phyloP scores from a whole-genome alignment of 2,797 vertebrate genomes.

The Falco peregrinus region DNA sequence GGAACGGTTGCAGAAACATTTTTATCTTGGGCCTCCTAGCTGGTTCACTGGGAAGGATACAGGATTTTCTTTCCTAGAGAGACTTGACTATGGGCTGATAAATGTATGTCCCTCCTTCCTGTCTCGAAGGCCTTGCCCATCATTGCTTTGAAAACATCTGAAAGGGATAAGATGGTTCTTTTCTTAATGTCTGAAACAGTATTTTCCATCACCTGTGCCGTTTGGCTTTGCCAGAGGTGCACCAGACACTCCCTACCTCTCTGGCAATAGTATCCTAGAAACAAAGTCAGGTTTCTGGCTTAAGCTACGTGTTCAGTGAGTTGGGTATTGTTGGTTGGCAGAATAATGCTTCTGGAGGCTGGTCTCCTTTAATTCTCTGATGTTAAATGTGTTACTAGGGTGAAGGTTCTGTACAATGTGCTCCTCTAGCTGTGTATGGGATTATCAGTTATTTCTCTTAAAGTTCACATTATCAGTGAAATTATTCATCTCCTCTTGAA shows the following conservation, averaged over 20 bases:
- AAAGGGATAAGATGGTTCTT: not conserved
- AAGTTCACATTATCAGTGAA: accelerated
- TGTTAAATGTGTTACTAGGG: accelerated
- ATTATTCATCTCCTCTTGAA: not conserved
- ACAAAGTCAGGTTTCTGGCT: not conserved
- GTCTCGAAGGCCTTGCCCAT: not conserved
- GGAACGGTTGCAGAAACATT: not conserved
- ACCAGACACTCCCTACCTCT: not conserved
- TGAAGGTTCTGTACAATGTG: accelerated
- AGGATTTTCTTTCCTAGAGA: not conserved
- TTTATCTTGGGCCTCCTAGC: not conserved
- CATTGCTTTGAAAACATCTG: not conserved
- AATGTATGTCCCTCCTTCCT: not conserved
- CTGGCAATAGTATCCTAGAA: not conserved
- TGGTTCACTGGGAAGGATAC: not conserved
- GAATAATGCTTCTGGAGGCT: accelerated
- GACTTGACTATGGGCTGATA: not conserved
- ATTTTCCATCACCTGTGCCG: not conserved
- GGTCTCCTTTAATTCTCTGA: accelerated
- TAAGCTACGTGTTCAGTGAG: accelerated
- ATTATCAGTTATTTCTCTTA: not conserved
- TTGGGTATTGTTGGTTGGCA: not conserved
- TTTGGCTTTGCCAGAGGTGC: not conserved
- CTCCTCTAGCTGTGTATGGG: not conserved
- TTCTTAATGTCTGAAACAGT: not conserved